A percentile compares a stretch with the other conserved stretches of the same genome.
phyloP scores from a whole-genome alignment of 2,113 vertebrate species.

The Marmota flaviventris region DNA sequence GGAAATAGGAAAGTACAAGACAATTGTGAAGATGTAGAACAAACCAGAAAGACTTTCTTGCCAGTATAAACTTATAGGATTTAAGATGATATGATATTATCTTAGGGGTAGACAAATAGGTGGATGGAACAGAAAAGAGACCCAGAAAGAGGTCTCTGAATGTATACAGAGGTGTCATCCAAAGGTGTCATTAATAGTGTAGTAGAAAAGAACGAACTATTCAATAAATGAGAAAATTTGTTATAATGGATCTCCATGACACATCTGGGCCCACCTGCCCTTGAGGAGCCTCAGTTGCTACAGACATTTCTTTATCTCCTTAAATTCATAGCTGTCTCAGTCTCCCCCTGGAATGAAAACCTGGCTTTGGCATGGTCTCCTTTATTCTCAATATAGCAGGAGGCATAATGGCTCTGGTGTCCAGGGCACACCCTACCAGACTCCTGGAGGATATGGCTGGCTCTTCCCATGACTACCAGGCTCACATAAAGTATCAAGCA shows the following conservation, averaged over 20 bases:
- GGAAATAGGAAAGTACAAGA: background rate
- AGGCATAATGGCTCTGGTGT: background rate
- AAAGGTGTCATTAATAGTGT: background rate
- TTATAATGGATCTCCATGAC: background rate
- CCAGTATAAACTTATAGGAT: background rate
- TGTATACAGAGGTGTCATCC: background rate
- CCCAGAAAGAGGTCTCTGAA: background rate
- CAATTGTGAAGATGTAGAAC: background rate
- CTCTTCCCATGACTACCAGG: background rate
- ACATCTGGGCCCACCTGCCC: background rate
- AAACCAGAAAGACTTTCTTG: background rate
- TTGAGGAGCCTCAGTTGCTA: background rate
- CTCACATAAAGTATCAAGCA: background rate
- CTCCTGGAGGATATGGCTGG: background rate
- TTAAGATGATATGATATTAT: background rate
- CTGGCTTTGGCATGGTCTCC: background rate
- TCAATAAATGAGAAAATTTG: constrained; percentile 3
- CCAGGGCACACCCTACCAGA: background rate
- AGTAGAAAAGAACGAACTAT: background rate
- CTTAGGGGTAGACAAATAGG: background rate
- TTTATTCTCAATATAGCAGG: background rate
- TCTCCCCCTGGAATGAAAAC: background rate
- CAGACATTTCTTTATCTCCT: background rate
- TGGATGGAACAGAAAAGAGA: background rate
- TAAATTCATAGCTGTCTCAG: background rate